phyloP scores from a whole-genome alignment of 2,797 vertebrate genomes.

The Sylvilagus floridanus region DNA sequence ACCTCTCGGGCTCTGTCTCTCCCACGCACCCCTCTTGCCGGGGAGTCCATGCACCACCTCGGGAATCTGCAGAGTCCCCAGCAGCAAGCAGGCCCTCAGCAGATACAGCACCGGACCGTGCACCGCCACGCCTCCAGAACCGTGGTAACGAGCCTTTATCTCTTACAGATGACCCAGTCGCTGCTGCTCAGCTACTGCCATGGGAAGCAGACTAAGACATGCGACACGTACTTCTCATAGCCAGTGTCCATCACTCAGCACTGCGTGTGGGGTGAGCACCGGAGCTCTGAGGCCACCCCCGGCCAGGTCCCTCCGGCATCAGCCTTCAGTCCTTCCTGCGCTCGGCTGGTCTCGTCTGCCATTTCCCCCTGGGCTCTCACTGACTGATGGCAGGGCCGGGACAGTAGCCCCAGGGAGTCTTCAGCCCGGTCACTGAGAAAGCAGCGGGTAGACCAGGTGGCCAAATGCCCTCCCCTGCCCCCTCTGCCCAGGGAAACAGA shows the following conservation, averaged over 20 bases:
- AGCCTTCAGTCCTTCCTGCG: neutral
- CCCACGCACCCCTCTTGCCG: no score
- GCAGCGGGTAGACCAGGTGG: slow-evolving; percentile 40
- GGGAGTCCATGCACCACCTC: no score
- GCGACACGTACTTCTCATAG: rapidly evolving
- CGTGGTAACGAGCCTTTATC: no score
- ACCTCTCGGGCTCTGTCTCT: no score
- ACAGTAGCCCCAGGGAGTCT: neutral
- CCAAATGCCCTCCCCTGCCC: neutral
- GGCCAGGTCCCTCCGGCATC: neutral
- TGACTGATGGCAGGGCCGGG: slow-evolving; percentile 48
- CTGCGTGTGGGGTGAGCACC: neutral
- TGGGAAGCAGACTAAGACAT: no score
- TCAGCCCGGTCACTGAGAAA: slow-evolving; percentile 56
- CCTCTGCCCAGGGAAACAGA: neutral
- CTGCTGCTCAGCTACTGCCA: no score
- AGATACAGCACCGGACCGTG: no score
- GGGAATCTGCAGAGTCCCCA: no score
- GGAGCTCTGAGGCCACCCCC: neutral
- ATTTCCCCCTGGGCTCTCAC: slow-evolving; percentile 52
- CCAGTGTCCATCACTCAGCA: neutral
- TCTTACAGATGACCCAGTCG: no score
- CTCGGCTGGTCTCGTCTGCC: slow-evolving; percentile 67
- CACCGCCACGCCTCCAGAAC: no score
- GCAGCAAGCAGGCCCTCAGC: no score